phyloP scores from a whole-genome alignment of 2,113 vertebrate species.

The Neofelis nebulosa region DNA sequence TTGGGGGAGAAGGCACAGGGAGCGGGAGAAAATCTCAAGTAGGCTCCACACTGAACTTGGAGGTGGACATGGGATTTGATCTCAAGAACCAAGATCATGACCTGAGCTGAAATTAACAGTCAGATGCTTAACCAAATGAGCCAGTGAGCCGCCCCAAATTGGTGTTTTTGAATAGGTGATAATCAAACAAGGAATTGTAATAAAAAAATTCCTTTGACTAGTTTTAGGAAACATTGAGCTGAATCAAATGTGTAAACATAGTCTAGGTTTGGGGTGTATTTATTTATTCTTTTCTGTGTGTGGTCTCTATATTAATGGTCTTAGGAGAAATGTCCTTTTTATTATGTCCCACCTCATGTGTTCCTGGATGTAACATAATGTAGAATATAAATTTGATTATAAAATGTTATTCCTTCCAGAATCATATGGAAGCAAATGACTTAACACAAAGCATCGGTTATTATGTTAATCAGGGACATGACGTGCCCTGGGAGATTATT shows the following conservation, averaged over 20 bases:
- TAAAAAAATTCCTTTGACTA: conserved; percentile 27
- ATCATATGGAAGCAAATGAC: neutral
- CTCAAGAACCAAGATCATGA: too few species aligned
- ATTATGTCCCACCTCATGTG: neutral
- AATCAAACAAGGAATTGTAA: conserved; percentile 6
- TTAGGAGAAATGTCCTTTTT: neutral
- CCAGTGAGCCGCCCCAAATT: too few species aligned
- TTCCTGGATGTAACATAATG: conserved; percentile 11
- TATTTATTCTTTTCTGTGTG: neutral
- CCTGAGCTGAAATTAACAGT: too few species aligned
- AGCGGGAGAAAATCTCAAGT: too few species aligned
- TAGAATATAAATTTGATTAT: conserved; percentile 16
- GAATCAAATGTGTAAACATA: neutral
- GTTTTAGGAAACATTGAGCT: neutral
- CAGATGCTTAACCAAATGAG: too few species aligned
- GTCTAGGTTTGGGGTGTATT: neutral
- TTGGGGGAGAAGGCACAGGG: too few species aligned
- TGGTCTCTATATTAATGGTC: neutral
- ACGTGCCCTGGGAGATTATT: neutral
- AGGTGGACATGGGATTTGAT: too few species aligned
- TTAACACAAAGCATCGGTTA: neutral
- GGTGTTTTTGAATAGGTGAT: neutral
- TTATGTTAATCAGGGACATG: neutral
- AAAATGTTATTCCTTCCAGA: neutral
- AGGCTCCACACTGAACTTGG: too few species aligned